Percentiles rank a stretch among this genome's conserved stretches.
Conservation (phyloP, 2,113 vertebrate species). For the Todiramphus saurophagus region DNA sequence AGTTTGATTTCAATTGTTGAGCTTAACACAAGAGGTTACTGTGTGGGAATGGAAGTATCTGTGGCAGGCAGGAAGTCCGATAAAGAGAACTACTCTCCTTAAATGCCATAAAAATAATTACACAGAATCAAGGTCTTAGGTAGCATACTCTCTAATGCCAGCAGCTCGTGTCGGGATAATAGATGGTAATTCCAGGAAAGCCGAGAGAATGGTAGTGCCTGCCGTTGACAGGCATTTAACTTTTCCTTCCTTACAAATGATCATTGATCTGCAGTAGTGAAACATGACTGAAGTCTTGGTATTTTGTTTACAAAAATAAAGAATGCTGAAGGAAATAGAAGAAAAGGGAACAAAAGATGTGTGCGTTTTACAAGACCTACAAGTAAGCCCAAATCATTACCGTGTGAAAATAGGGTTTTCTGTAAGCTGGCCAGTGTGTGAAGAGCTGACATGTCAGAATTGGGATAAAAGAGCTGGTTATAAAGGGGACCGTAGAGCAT, state of each 20-base stretch:
- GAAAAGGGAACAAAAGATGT: not conserved
- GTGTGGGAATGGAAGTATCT: not conserved
- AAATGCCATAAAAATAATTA: not conserved
- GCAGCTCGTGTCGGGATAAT: not conserved
- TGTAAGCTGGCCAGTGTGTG: not conserved
- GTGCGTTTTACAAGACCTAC: not conserved
- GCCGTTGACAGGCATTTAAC: not conserved
- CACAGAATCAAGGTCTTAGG: not conserved
- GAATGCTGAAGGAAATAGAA: not conserved
- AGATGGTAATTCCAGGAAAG: not conserved
- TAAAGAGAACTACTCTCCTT: not conserved
- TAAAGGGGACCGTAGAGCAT: not conserved
- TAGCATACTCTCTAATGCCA: not conserved
- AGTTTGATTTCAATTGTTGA: not conserved
- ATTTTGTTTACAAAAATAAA: not conserved
- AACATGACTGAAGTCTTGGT: not conserved
- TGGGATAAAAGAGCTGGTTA: not conserved
- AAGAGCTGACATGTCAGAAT: not conserved
- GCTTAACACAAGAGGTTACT: not conserved
- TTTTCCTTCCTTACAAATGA: not conserved
- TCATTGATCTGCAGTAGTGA: not conserved
- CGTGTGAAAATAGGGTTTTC: not conserved
- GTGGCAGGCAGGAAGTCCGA: not conserved
- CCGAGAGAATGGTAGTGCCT: rapidly evolving
- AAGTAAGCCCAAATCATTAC: not conserved